A percentile compares a stretch with the other conserved stretches of the same genome.
Evolutionary conservation across 2,797 vertebrate species (phyloP).

Genomic region (Capromys pilorides): DNA sequence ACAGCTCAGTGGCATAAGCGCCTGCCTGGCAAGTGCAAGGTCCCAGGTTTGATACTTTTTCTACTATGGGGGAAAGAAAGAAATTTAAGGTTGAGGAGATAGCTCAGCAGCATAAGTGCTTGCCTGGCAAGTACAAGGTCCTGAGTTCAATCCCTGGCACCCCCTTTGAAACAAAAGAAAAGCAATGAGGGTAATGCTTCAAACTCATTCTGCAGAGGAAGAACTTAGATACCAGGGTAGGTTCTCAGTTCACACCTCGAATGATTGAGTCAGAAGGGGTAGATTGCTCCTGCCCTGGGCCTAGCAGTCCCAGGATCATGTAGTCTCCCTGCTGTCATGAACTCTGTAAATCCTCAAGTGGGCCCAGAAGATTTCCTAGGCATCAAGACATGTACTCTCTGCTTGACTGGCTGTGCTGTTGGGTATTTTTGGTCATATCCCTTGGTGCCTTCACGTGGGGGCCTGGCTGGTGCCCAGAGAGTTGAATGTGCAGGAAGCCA

Average conservation of each 20-base stretch:
- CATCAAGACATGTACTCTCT: neutral
- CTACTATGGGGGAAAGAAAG: too few species aligned
- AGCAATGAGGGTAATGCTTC: neutral
- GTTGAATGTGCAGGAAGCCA: neutral
- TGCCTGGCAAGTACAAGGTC: too few species aligned
- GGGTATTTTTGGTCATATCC: neutral
- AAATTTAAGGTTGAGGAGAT: too few species aligned
- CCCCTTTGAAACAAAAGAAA: neutral
- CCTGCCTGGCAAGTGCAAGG: too few species aligned
- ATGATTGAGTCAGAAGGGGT: neutral
- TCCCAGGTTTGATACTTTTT: too few species aligned
- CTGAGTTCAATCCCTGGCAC: too few species aligned
- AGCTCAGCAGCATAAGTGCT: too few species aligned
- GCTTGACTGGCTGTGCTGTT: neutral
- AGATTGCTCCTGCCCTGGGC: neutral
- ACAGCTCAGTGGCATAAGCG: too few species aligned
- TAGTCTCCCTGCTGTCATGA: neutral
- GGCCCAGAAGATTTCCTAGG: neutral
- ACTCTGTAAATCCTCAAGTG: neutral
- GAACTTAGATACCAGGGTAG: neutral
- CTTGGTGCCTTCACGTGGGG: neutral
- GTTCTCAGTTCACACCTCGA: neutral
- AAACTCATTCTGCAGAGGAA: neutral
- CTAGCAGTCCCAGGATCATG: neutral
- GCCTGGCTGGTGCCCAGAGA: conserved; percentile 50